Evolutionary conservation across 2,888 invertebrate genomes (phyloP).

Genomic region (Neoascia interrupta): DNA sequence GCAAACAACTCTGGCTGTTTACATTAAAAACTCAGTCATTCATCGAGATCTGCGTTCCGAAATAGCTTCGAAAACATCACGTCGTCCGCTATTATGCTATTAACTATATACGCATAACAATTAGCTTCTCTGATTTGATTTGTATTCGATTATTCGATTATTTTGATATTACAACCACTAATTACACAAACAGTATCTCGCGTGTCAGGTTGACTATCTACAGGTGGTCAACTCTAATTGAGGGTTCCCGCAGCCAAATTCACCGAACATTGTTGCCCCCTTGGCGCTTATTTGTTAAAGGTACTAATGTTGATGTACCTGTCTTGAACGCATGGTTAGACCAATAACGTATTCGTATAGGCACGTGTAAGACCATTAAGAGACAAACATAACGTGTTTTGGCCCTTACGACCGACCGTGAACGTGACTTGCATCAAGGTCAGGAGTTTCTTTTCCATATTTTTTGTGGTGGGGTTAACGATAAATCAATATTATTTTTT

Average conservation of each 20-base stretch:
- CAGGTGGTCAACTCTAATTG: slow-evolving; percentile 24
- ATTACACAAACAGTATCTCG: slow-evolving; percentile 23
- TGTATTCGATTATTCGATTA: slow-evolving; percentile 31
- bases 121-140: slow-evolving; percentile 27
- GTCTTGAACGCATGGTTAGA: too few species aligned
- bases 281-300: too few species aligned
- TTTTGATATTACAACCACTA: slow-evolving; percentile 43
- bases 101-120: slow-evolving; percentile 25
- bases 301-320: too few species aligned
- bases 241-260: slow-evolving; percentile 4
- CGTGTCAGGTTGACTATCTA: slow-evolving; percentile 1
- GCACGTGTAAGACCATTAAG: slow-evolving; percentile 27
- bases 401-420: slow-evolving; percentile 48
- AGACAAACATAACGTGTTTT: slow-evolving; percentile 38
- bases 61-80: slow-evolving; percentile 17
- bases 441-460: slow-evolving; percentile 5
- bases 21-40: too few species aligned
- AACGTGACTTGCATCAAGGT: slow-evolving; percentile 66
- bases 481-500: not conserved
- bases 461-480: not conserved
- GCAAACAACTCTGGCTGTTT: too few species aligned
- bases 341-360: slow-evolving; percentile 37
- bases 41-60: not conserved
- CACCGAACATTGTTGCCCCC: slow-evolving; percentile 1
- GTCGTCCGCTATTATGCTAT: slow-evolving; percentile 2